These are phyloP conservation scores for Nezara viridula DNA, from an alignment of 2,888 invertebrate species.

Conservation along the genomic window DNA sequence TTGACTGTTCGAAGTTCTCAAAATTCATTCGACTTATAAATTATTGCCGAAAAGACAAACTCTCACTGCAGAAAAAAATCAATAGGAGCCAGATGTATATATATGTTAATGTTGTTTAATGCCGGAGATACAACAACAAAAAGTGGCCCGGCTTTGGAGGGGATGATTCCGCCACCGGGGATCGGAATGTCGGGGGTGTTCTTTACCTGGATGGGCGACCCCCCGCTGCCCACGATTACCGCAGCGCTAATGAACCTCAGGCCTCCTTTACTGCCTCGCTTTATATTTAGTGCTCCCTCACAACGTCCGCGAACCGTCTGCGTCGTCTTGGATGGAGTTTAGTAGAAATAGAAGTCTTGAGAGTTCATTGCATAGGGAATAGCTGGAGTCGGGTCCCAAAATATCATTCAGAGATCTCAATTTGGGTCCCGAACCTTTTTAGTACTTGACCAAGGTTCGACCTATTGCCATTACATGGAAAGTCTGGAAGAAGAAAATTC, in stretches of 20 bases:
- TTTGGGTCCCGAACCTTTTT: no score
- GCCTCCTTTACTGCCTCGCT: neutral
- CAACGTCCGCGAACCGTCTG: neutral
- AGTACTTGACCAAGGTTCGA: no score
- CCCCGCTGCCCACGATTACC: constrained; percentile 1
- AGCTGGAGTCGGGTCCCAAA: no score
- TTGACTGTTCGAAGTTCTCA: neutral
- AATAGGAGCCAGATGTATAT: constrained; percentile 9
- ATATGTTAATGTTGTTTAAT: constrained; percentile 28
- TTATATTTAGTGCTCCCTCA: constrained; percentile 11
- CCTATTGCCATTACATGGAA: no score
- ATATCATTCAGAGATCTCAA: no score
- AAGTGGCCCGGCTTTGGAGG: neutral
- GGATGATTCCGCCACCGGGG: constrained; percentile 36
- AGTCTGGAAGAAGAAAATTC: no score
- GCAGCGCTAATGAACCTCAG: neutral
- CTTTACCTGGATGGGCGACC: constrained; percentile 15
- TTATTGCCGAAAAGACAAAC: neutral
- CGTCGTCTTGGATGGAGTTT: neutral
- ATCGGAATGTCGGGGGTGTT: constrained; percentile 43
- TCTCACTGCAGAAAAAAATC: neutral
- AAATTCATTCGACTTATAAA: neutral
- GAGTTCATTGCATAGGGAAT: no score
- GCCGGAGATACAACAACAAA: neutral
- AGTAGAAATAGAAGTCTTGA: neutral